Percentiles rank a stretch among this genome's conserved stretches.
Evolutionary conservation across 2,888 invertebrate genomes (phyloP).

Genomic region (Pristionchus fissidentatus): DNA sequence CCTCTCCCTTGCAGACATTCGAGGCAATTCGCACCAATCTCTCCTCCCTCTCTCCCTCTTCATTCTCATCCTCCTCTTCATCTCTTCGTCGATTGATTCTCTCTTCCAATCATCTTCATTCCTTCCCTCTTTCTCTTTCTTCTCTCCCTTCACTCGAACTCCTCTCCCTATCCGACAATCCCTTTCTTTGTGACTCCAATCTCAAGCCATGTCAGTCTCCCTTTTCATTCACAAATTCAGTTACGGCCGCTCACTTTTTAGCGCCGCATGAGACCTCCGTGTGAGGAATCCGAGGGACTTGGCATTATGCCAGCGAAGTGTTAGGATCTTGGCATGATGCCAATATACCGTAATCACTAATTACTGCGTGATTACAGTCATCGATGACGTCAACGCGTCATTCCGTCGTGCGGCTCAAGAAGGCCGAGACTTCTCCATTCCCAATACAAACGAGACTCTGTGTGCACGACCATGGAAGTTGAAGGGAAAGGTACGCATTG

Average conservation of each 20-base stretch:
- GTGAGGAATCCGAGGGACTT: background rate
- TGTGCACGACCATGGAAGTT: conserved; percentile 75
- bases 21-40: conserved; percentile 41
- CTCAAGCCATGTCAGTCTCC: conserved; percentile 57
- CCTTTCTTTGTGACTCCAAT: conserved; percentile 72
- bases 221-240: background rate
- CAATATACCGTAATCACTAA: background rate
- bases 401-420: conserved; percentile 63
- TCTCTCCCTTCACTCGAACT: conserved; percentile 73
- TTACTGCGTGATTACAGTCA: conserved; percentile 56
- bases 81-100: conserved; percentile 55
- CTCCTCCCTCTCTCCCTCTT: background rate
- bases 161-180: conserved; percentile 76
- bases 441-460: conserved; percentile 65
- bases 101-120: conserved; percentile 57
- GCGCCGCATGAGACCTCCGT: background rate
- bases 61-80: conserved; percentile 51
- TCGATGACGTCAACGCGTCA: conserved; percentile 60
- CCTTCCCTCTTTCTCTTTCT: conserved; percentile 48
- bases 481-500: conserved; percentile 39
- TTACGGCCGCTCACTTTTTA: background rate
- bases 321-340: background rate
- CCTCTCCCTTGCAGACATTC: conserved; percentile 52
- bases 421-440: conserved; percentile 61
- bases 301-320: background rate